Evolutionary conservation across 2,113 vertebrate genomes (phyloP).

Genomic region (Arizona elegans): DNA sequence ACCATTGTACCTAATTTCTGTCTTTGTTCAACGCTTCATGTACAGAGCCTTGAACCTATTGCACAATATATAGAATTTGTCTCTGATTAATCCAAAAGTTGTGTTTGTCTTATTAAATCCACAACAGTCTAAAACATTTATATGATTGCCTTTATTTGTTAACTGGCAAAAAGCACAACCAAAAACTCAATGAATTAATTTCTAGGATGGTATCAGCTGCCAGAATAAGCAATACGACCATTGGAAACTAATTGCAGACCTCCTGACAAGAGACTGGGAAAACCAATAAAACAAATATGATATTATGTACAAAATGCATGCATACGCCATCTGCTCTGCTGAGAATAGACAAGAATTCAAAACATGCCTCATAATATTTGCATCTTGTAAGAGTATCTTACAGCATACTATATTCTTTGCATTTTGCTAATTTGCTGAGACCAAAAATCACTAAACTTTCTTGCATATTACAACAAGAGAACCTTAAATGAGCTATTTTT

Average conservation of each 20-base stretch:
- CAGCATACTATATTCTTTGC: background rate
- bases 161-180: background rate
- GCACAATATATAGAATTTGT: too few relatives aligned
- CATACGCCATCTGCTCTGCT: background rate
- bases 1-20: too few relatives aligned
- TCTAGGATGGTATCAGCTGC: background rate
- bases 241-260: background rate
- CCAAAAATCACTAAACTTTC: background rate
- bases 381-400: background rate
- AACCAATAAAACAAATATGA: background rate
- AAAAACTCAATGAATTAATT: background rate
- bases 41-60: too few relatives aligned
- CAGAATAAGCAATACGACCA: background rate
- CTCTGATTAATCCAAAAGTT: too few relatives aligned
- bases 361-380: background rate
- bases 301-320: background rate
- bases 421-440: background rate
- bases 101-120: too few relatives aligned
- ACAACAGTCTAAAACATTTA: background rate
- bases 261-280: background rate
- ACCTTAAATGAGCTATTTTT: background rate
- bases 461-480: conserved; percentile 44
- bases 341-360: background rate
- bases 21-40: too few relatives aligned
- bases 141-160: background rate